Evolutionary conservation across 2,888 invertebrate species (phyloP).

Genomic region (Noctua janthe): DNA sequence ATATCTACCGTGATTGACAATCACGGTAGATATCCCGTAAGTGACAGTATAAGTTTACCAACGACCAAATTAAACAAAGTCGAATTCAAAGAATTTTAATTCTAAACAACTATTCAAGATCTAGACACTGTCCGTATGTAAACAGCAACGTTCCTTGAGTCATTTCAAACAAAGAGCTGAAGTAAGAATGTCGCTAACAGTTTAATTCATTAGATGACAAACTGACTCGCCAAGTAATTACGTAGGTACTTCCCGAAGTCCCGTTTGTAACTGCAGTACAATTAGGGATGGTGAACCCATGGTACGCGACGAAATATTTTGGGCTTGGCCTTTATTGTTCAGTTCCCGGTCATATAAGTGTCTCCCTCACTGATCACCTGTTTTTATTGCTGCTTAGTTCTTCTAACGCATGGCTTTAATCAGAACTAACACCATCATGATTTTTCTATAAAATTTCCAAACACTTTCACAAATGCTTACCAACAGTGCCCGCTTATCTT

Average conservation of each 20-base stretch:
- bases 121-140: neutral
- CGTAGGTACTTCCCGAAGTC: slow-evolving; percentile 46
- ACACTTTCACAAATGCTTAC: neutral
- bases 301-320: neutral
- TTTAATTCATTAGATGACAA: slow-evolving; percentile 64
- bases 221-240: slow-evolving; percentile 60
- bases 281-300: slow-evolving; percentile 12
- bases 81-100: neutral
- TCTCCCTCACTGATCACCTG: neutral
- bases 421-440: neutral
- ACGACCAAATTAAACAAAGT: neutral
- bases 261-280: slow-evolving; percentile 43
- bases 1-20: no score
- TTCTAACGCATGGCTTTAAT: neutral
- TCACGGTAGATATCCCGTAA: no score
- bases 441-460: neutral
- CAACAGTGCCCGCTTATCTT: neutral
- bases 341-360: neutral
- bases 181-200: slow-evolving; percentile 57
- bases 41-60: no score
- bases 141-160: slow-evolving; percentile 16
- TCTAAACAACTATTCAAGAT: slow-evolving; percentile 11
- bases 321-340: neutral
- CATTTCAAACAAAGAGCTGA: slow-evolving; percentile 19
- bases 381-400: neutral